A percentile compares a stretch with the other conserved stretches of the same genome.
Evolutionary conservation across 2,888 invertebrate species (phyloP).

Genomic region (Pristionchus mayeri): DNA sequence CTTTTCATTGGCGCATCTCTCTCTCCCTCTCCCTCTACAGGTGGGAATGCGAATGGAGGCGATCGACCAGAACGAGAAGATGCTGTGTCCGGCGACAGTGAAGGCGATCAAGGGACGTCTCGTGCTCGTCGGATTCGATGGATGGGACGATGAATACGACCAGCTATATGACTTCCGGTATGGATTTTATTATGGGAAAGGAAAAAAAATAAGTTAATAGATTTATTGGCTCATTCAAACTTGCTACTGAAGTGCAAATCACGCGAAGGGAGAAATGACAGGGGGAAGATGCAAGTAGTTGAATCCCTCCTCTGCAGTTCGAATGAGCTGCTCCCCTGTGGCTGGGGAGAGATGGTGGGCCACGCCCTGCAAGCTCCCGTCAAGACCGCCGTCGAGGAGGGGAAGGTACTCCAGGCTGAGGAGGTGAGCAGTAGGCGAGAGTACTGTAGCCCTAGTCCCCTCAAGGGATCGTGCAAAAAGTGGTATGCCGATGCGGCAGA

Average conservation of each 20-base stretch:
- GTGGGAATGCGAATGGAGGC: conserved; percentile 36
- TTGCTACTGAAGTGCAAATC: too few relatives aligned
- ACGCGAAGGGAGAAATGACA: too few relatives aligned
- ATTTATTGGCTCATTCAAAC: too few relatives aligned
- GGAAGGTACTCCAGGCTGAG: background rate
- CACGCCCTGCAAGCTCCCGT: conserved; percentile 21
- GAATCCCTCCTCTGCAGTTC: too few relatives aligned
- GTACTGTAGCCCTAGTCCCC: background rate
- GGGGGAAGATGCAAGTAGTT: background rate
- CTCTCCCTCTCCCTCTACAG: background rate
- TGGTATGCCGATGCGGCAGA: too few relatives aligned
- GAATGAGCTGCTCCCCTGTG: conserved; percentile 37
- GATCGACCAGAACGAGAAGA: conserved; percentile 48
- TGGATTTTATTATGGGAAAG: too few relatives aligned
- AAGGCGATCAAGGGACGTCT: conserved; percentile 44
- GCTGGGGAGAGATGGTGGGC: conserved; percentile 44
- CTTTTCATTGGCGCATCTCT: too few relatives aligned
- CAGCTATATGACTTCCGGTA: conserved; percentile 49
- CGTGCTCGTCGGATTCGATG: conserved; percentile 34
- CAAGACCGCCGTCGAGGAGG: background rate
- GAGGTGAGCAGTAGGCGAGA: background rate
- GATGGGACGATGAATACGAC: conserved; percentile 46
- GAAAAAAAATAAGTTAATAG: background rate
- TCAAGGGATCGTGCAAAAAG: too few relatives aligned
- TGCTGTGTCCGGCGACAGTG: conserved; percentile 48